A percentile compares a stretch with the other conserved stretches of the same genome.
phyloP scores from a whole-genome alignment of 2,888 invertebrate species.

The Scrobipalpa atriplicella region DNA sequence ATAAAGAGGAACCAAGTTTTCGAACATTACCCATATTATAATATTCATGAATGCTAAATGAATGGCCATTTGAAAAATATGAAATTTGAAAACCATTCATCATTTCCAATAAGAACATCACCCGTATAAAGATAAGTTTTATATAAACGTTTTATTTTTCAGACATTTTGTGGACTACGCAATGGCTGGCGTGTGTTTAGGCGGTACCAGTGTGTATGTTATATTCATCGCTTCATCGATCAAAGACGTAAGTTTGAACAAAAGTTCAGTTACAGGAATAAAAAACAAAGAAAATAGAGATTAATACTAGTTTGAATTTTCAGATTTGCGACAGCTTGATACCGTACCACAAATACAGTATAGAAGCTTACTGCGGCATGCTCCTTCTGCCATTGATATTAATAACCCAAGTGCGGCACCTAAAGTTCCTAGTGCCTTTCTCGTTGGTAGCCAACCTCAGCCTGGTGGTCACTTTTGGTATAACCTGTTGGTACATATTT shows the following conservation, averaged over 20 bases:
- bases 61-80: too few relatives aligned
- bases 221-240: conserved; percentile 88
- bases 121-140: too few relatives aligned
- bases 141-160: conserved; percentile 15
- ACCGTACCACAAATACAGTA: conserved; percentile 67
- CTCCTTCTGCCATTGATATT: conserved; percentile 86
- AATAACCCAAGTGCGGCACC: conserved; percentile 86
- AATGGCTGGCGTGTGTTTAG: conserved; percentile 86
- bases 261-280: too few relatives aligned
- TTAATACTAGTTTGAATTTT: too few relatives aligned
- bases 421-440: conserved; percentile 94
- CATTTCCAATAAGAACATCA: too few relatives aligned
- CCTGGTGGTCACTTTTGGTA: conserved; percentile 88
- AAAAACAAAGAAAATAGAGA: too few relatives aligned
- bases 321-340: conserved; percentile 78
- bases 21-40: too few relatives aligned
- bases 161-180: conserved; percentile 87
- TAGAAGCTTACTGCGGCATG: conserved; percentile 85
- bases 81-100: too few relatives aligned
- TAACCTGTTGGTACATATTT: conserved; percentile 93
- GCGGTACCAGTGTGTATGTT: conserved; percentile 90
- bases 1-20: too few relatives aligned
- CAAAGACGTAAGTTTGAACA: conserved; percentile 85
- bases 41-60: too few relatives aligned
- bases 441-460: conserved; percentile 93